Evolutionary conservation across 2,113 vertebrate genomes (phyloP).

Genomic region (Ageneiosus marmoratus): DNA sequence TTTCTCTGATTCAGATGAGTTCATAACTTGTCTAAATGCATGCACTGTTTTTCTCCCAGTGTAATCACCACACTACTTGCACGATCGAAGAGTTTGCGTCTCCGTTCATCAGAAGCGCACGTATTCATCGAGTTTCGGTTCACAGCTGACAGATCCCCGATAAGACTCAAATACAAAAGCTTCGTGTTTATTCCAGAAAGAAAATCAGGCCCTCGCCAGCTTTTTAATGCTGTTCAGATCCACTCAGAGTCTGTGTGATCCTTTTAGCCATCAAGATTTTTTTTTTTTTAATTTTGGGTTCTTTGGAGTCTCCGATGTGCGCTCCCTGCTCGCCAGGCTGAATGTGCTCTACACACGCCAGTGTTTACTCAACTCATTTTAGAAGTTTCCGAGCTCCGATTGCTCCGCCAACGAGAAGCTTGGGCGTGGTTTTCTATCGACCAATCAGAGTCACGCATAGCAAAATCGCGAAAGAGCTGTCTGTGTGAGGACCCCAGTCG

Average conservation of each 20-base stretch:
- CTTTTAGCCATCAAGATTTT: not conserved
- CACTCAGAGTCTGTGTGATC: slow-evolving; percentile 13
- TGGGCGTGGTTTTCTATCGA: slow-evolving; percentile 69
- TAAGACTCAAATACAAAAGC: not conserved
- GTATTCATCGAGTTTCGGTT: not conserved
- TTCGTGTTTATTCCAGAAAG: slow-evolving; percentile 4
- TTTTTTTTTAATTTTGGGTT: not conserved
- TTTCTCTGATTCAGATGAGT: not conserved
- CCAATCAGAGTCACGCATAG: slow-evolving; percentile 63
- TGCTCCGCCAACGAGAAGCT: slow-evolving; percentile 69
- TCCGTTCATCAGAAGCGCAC: slow-evolving; percentile 13
- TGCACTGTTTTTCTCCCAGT: not conserved
- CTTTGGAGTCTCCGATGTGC: not conserved
- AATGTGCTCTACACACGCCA: slow-evolving; percentile 57
- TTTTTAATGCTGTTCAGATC: slow-evolving; percentile 15
- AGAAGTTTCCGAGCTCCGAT: slow-evolving; percentile 69
- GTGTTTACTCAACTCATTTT: slow-evolving; percentile 78
- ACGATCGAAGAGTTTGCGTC: not conserved
- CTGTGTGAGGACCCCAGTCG: not conserved
- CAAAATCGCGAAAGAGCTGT: slow-evolving; percentile 47
- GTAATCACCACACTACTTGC: slow-evolving; percentile 11
- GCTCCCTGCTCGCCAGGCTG: not conserved
- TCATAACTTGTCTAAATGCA: not conserved
- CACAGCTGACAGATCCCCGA: not conserved
- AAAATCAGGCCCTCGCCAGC: not conserved